A percentile compares a stretch with the other conserved stretches of the same genome.
Conservation (phyloP, 2,113 vertebrate genomes). For the Nanorana parkeri region DNA sequence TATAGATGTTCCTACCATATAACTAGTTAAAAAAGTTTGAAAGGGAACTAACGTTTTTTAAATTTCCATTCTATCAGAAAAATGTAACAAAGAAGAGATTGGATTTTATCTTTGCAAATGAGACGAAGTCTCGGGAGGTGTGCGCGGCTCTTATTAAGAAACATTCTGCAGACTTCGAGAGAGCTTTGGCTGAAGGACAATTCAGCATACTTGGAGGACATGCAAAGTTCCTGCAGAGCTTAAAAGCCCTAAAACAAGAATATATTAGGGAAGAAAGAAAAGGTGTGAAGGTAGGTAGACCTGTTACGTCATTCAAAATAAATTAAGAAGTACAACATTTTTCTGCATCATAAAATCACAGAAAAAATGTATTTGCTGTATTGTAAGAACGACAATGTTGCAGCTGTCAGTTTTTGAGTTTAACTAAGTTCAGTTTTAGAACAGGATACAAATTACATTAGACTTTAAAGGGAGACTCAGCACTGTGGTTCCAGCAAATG, state of each 20-base stretch:
- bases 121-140: constrained; percentile 41
- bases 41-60: too few species aligned
- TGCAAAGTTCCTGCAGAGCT: constrained; percentile 53
- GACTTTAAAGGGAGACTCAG: too few species aligned
- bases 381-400: too few species aligned
- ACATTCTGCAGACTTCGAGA: constrained; percentile 44
- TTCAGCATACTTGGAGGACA: constrained; percentile 64
- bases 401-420: too few species aligned
- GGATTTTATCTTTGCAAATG: constrained; percentile 54
- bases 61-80: neutral
- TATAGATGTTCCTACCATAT: too few species aligned
- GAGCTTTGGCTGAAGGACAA: constrained; percentile 34
- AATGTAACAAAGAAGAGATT: neutral
- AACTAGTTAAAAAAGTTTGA: neutral
- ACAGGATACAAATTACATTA: too few species aligned
- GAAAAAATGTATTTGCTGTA: too few species aligned
- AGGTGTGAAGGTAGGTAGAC: constrained; percentile 61
- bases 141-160: constrained; percentile 58
- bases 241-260: constrained; percentile 41
- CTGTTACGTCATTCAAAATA: too few species aligned
- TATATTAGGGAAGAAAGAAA: constrained; percentile 58
- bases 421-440: too few species aligned
- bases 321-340: too few species aligned
- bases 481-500: too few species aligned
- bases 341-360: too few species aligned